Evolutionary conservation across 92 coral and sea anemone genomes (phyloP), one percentile per base, ranked within the genome.

Genomic region (Umimayanthus kanabou): DNA sequence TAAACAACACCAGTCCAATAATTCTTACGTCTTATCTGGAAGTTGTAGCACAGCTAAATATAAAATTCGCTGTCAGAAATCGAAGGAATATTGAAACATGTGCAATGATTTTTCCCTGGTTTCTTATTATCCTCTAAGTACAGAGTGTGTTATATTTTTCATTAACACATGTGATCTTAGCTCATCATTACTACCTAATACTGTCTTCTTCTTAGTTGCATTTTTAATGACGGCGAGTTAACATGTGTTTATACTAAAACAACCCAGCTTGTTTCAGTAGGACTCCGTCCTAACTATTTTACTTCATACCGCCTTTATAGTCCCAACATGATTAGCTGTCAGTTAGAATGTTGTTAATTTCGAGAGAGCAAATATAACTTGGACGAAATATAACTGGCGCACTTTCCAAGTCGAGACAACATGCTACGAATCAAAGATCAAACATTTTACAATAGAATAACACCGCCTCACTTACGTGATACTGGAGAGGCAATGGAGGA

Each of bases 401-500:
- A 22, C 16, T n/a, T 45, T 83, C n/a, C 33, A 69, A 20, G 53
- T 25, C 66, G 78, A 47, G 43, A 83, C 78, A 20, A 42, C 87
- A 83, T 69, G 58, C 78, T 47, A 71, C 47, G 78, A 82, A 83
- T 45, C 87, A 83, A 83, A 70, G 87, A 69, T 83, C 73, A 82
- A 69, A 14, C 76, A 69, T 45, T 25, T 70, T 72, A 69, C 47
- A 58, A 73, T 28, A 47, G 37, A 33, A 33, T 18, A 37, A 76
- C 72, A 55, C 10, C 61, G 45, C 80, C 85, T 66, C 75, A 95
- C 98, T 93, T 92, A 95, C 98, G 88, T 88, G 92, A 76, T 72
- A 95, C 89, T 61, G 98, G 98, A 80, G 96, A 91, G 67, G 98
- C 98, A 88, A 91, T 93, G 28, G 96, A 88, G 3, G 94, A 91